Conservation (phyloP, 2,113 vertebrate species). For the Passer montanus region DNA sequence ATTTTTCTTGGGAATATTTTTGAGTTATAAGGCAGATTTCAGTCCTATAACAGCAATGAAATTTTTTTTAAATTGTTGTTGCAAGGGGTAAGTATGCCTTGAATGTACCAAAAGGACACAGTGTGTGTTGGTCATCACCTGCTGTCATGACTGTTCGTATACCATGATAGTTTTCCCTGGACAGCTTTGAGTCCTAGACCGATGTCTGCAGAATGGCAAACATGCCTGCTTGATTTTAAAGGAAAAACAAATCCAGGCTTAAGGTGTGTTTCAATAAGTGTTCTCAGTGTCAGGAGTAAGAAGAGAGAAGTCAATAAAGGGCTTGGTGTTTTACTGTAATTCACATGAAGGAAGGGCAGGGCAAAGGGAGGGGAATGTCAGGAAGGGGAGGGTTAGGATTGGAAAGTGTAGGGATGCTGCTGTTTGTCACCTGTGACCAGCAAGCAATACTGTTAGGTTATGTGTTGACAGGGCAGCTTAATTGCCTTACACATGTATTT, state of each 20-base stretch:
- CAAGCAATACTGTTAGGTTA: not conserved
- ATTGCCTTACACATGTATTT: not conserved
- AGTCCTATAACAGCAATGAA: not conserved
- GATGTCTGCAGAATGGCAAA: not conserved
- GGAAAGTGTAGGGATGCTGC: not conserved
- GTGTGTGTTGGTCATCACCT: not conserved
- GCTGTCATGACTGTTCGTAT: not conserved
- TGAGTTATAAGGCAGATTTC: not conserved
- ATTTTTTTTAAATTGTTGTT: not conserved
- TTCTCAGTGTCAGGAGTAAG: not conserved
- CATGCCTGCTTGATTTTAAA: not conserved
- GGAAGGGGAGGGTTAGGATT: not conserved
- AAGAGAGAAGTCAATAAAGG: not conserved
- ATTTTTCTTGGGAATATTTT: not conserved
- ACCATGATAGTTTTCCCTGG: not conserved
- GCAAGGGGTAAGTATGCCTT: not conserved
- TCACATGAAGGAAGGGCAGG: not conserved
- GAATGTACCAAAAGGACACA: not conserved
- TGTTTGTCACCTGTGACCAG: not conserved
- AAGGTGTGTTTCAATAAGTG: not conserved
- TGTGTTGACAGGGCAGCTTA: not conserved
- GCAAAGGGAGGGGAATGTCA: accelerated
- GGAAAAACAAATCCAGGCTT: not conserved
- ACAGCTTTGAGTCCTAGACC: not conserved
- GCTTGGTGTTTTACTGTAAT: not conserved